These are phyloP conservation scores for Ectropis grisescens DNA, from an alignment of 1,140 invertebrate genomes.

Conservation along the genomic window DNA sequence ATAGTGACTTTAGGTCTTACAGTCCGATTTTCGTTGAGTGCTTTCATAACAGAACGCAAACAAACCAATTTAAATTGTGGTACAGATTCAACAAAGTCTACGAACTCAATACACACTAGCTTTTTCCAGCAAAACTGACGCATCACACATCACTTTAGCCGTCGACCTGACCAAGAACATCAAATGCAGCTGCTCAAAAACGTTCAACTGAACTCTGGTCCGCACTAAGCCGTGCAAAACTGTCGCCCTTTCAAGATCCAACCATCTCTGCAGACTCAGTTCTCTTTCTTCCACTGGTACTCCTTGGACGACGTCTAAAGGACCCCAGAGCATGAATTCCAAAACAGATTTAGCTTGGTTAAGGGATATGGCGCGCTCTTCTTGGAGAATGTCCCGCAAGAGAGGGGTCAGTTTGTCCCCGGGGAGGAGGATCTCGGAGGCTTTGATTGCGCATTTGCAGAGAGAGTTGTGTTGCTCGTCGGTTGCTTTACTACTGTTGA, in stretches of 20 bases:
- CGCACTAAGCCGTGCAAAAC: slow-evolving; percentile 83
- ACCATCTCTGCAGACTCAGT: slow-evolving; percentile 81
- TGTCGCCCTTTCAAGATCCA: slow-evolving; percentile 86
- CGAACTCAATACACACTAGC: slow-evolving; percentile 50
- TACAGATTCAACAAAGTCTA: slow-evolving; percentile 3
- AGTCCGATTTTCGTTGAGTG: no score
- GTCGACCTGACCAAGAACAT: slow-evolving; percentile 86
- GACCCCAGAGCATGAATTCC: slow-evolving; percentile 89
- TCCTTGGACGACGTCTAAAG: slow-evolving; percentile 78
- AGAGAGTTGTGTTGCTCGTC: slow-evolving; percentile 77
- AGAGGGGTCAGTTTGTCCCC: slow-evolving; percentile 76
- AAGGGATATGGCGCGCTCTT: slow-evolving; percentile 80
- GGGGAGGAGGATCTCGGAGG: slow-evolving; percentile 75
- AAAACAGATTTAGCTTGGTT: slow-evolving; percentile 81
- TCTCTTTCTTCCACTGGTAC: slow-evolving; percentile 77
- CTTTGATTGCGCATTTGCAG: slow-evolving; percentile 82
- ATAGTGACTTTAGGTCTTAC: no score
- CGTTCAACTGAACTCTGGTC: slow-evolving; percentile 78
- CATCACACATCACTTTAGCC: slow-evolving; percentile 83
- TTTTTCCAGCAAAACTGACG: slow-evolving; percentile 76
- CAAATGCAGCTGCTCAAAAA: slow-evolving; percentile 84
- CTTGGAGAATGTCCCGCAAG: slow-evolving; percentile 76
- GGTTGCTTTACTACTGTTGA: slow-evolving; percentile 61
- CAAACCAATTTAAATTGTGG: no score
- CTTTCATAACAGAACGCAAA: no score